Evolutionary conservation across 2,113 vertebrate genomes (phyloP), one percentile per base, ranked within the genome.

Genomic region (Hoplias malabaricus): DNA sequence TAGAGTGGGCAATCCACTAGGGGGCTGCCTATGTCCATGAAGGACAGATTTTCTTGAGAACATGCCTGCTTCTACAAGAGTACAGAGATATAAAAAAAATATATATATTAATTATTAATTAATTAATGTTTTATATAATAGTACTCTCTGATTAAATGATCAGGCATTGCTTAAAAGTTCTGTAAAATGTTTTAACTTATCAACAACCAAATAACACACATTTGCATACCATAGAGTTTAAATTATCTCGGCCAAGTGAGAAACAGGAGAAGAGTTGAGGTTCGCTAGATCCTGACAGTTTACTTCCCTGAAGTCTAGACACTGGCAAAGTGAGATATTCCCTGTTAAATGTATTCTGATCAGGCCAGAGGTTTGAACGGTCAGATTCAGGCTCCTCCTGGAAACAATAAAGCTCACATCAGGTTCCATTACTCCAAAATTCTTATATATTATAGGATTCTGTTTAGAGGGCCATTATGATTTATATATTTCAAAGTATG

Each of bases 311-410:
- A 21, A 93, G 93, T 80, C 91, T 95, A 0, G 91, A 91, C 0
- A 90, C 91, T 0, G 96, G 96, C 57, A 98, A 94, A 2, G 96
- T 98, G 84, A 94, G 90, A 81, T 96, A 98, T 50, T 96, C 95
- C 72, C 95, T 92, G n/a, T 92, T 89, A 71, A n/a, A 50, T 50
- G 4, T n/a, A 50, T 6, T 53, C 48, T 62, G 40, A 54, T 54
- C 19, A 50, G 5, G 11, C 2, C 46, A 77, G 92, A 94, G 77
- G 90, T 92, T 83, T 94, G 93, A 91, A 79, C 91, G 82, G 1
- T 89, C 82, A 0, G 92, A 90, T 4, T 85, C 83, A 8, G 74
- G 81, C 83, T 92, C 86, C n/a, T 94, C 93, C 94, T 95, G 83
- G 40, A 59, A 12, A 69, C 10, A 23, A n/a, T 6, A 68, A 0